These are phyloP conservation scores for Pomacea maculata DNA, from an alignment of 1,140 invertebrate species.

Conservation along the genomic window DNA sequence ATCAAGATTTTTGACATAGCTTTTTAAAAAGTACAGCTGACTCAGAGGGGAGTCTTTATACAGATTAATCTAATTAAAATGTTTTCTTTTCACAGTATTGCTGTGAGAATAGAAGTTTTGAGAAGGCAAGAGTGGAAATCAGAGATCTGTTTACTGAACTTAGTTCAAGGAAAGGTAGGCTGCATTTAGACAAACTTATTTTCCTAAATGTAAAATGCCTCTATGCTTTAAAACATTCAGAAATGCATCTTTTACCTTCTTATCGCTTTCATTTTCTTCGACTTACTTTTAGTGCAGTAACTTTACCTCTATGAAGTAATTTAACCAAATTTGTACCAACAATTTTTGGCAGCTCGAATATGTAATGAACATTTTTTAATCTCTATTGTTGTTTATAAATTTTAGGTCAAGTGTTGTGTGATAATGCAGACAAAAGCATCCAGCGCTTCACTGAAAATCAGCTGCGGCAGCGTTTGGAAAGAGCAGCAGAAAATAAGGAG, in stretches of 20 bases:
- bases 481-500: background rate
- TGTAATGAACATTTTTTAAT: background rate
- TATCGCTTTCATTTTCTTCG: no score
- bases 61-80: no score
- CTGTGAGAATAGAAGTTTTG: slow-evolving; percentile 19
- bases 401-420: slow-evolving; percentile 22
- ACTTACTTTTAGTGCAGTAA: no score
- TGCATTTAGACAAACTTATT: no score
- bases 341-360: background rate
- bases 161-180: slow-evolving; percentile 32
- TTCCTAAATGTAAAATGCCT: no score
- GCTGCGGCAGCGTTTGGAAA: background rate
- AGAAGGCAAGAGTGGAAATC: slow-evolving; percentile 20
- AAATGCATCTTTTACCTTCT: no score
- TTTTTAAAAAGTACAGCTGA: no score
- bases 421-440: background rate
- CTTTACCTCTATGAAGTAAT: no score
- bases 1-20: no score
- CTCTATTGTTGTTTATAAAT: background rate
- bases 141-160: slow-evolving; percentile 28
- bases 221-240: no score
- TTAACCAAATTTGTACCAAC: no score
- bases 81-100: slow-evolving; percentile 18
- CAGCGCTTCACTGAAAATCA: background rate
- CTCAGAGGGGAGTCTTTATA: no score